phyloP scores from a whole-genome alignment of 2,888 invertebrate genomes.

The Cantharis flavilabris region DNA sequence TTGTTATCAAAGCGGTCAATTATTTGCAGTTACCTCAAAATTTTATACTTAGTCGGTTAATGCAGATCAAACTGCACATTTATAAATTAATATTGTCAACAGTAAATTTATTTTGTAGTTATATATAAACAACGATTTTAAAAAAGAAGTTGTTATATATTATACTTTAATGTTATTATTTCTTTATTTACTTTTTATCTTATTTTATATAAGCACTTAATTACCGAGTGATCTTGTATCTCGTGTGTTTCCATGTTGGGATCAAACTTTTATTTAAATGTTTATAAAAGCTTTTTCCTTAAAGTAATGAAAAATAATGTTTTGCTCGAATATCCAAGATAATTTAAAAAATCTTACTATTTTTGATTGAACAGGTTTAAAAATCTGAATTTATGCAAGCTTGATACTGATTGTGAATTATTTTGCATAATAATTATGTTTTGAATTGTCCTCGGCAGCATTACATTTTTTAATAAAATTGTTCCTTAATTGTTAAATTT shows the following conservation, averaged over 20 bases:
- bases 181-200: not conserved
- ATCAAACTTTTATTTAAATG: not conserved
- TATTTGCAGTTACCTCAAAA: not conserved
- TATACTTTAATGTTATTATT: not conserved
- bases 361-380: not conserved
- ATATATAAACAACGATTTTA: not conserved
- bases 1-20: not conserved
- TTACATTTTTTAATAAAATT: not conserved
- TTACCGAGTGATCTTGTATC: not conserved
- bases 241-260: not conserved
- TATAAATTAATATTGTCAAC: not conserved
- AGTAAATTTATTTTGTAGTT: not conserved
- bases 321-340: too few relatives aligned
- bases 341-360: not conserved
- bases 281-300: not conserved
- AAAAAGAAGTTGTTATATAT: not conserved
- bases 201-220: not conserved
- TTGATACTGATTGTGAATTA: not conserved
- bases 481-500: too few relatives aligned
- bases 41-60: not conserved
- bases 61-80: not conserved
- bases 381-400: not conserved
- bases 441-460: not conserved
- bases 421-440: not conserved
- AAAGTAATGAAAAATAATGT: not conserved